These are phyloP conservation scores for Capreolus pygargus DNA, from an alignment of 2,113 vertebrate species.

Conservation along the genomic window DNA sequence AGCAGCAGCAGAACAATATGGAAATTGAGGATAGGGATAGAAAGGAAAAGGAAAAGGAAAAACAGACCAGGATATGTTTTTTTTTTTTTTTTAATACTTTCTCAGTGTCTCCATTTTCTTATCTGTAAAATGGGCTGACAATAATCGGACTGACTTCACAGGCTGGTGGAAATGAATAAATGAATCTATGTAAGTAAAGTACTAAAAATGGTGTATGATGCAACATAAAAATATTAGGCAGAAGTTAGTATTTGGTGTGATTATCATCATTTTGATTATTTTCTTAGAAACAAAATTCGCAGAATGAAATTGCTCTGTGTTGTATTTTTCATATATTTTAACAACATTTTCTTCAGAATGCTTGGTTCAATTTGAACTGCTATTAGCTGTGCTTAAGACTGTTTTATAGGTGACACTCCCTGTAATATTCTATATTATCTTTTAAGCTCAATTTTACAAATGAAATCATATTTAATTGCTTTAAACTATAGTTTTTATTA, in stretches of 20 bases:
- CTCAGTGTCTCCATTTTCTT: neutral
- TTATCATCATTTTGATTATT: neutral
- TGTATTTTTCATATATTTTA: neutral
- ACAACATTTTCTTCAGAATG: neutral
- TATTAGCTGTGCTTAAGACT: neutral
- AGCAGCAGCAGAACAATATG: neutral
- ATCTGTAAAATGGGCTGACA: neutral
- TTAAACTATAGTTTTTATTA: neutral
- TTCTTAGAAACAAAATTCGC: neutral
- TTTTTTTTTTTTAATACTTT: neutral
- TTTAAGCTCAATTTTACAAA: neutral
- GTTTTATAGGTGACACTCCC: neutral
- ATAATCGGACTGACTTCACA: neutral
- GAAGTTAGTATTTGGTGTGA: neutral
- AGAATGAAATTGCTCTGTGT: neutral
- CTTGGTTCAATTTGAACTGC: neutral
- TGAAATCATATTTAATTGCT: neutral
- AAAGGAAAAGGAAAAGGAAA: neutral
- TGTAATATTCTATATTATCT: neutral
- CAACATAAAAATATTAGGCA: neutral
- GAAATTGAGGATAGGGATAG: neutral
- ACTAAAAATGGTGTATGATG: neutral
- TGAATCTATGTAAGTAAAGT: neutral
- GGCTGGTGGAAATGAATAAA: neutral
- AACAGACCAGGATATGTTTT: neutral